Base-by-base conservation (phyloP, 2,888 invertebrate genomes). In the Epinotia demarniana region DNA sequence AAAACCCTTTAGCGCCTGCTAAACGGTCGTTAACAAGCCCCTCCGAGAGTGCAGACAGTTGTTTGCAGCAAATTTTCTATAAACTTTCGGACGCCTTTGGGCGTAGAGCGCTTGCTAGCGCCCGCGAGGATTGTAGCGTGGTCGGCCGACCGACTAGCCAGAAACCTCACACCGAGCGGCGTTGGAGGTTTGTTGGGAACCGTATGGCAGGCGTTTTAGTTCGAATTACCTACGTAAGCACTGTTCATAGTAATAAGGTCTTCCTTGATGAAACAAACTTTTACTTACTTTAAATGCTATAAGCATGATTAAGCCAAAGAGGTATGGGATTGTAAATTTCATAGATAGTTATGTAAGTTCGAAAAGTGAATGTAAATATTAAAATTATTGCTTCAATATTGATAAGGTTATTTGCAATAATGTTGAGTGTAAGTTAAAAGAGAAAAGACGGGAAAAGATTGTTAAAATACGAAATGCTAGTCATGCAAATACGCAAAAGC, bases 341-440 rank as follows among this genome's bases (percentile, higher is more conserved):
- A 66, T 53, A 58, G 16, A 18, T 67, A 68, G 19, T 16, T 68
- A 57, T 62, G 49, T n/a, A 60, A 33, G 46, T 19, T 12, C n/a
- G 49, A 16, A 39, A 64, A 53, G 49, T 60, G 66, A 71, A 81
- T 79, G 79, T 82, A 79, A 79, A 81, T 75, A 78, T 67, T 77
- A 78, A 60, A 64, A 72, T 74, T 75, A 64, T 66, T 61, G 82
- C 84, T 84, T 85, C 81, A 81, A 81, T 72, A 78, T 77, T 78
- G 78, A 76, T 77, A 80, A 79, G 78, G 80, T 82, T 81, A 81
- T 81, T 83, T 81, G 82, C 83, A 85, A 83, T 84, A 83, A 82
- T 80, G 78, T 81, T 72, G 73, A 77, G 63, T 68, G 46, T 72
- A 57, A 75, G 61, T 43, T 18, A 58, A 67, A 13, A 61, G 71